Evolutionary conservation across 2,888 invertebrate species (phyloP), one percentile per base, ranked within the genome.

Genomic region (Coremacera marginata): DNA sequence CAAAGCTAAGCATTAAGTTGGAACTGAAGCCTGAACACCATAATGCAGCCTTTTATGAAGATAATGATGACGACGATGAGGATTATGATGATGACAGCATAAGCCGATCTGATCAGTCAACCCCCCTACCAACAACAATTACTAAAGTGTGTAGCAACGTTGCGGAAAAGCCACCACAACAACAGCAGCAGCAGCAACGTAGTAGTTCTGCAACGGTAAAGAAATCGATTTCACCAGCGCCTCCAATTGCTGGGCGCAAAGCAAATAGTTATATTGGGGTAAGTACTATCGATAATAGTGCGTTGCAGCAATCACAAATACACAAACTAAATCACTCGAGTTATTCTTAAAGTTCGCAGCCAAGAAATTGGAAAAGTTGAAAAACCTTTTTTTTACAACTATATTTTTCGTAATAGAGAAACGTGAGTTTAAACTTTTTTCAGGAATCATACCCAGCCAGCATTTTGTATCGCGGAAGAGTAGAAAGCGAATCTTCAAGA

Each of bases 191-290:
- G 49, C 79, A 7, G 63, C 80, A 44, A 25, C 75, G 44, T 57
- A 76, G 27, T 49, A 37, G 37, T 22, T 60, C 76, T 19, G 80
- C 82, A 81, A 84, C 84, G 82, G 84, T 85, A 85, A 86, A 79
- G 85, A 90, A 86, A 90, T 88, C 83, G 86, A 83, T 83, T 75
- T 89, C 89, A 79, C 87, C 88, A 82, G 90, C 88, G 77, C 91
- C 92, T 80, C 91, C 91, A 78, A 90, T 83, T 82, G 85, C 90
- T 81, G 93, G 92, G 87, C 89, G 92, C 82, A 92, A 91, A 86
- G 92, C 91, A 75, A 92, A 92, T 81, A 92, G 92, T 75, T 93
- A 92, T 84, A 91, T 92, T 84, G 92, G 92, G 88, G 93, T 92
- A 88, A 84, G 87, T 85, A 85, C 83, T 81, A 77, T 83, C n/a